A percentile compares a stretch with the other conserved stretches of the same genome.
Evolutionary conservation across 2,113 vertebrate genomes (phyloP).

Genomic region (Albula goreensis): DNA sequence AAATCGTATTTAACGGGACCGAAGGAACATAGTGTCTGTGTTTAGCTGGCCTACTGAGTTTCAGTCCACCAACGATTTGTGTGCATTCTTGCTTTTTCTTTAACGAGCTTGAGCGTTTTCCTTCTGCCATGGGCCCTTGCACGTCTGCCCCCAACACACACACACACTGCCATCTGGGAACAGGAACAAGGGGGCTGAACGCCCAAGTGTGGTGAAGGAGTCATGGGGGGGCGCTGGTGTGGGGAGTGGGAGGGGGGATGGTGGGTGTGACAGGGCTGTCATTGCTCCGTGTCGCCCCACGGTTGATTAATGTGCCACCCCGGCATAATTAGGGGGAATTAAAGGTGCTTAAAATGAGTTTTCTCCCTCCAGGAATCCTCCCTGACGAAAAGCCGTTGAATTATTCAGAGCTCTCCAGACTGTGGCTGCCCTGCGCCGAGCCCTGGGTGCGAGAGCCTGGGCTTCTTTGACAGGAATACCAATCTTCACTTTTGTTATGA

Average conservation of each 20-base stretch:
- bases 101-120: too few relatives aligned
- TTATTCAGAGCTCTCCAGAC: constrained; percentile 84
- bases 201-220: neutral
- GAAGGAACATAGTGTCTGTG: too few relatives aligned
- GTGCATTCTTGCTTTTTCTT: neutral
- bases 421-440: constrained; percentile 57
- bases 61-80: neutral
- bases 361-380: constrained; percentile 82
- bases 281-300: constrained; percentile 85
- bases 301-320: constrained; percentile 88
- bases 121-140: neutral
- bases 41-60: too few relatives aligned
- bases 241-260: too few relatives aligned
- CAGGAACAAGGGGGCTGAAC: neutral
- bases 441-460: constrained; percentile 61
- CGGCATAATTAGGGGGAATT: constrained; percentile 89
- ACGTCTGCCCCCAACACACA: neutral
- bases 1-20: too few relatives aligned
- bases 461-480: constrained; percentile 80
- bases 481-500: constrained; percentile 77
- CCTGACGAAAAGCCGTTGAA: constrained; percentile 82
- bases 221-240: neutral
- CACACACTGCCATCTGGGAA: neutral
- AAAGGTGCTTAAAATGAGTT: constrained; percentile 82
- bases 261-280: constrained; percentile 36